phyloP scores from a whole-genome alignment of 2,888 invertebrate species.

The Melipona bicolor region DNA sequence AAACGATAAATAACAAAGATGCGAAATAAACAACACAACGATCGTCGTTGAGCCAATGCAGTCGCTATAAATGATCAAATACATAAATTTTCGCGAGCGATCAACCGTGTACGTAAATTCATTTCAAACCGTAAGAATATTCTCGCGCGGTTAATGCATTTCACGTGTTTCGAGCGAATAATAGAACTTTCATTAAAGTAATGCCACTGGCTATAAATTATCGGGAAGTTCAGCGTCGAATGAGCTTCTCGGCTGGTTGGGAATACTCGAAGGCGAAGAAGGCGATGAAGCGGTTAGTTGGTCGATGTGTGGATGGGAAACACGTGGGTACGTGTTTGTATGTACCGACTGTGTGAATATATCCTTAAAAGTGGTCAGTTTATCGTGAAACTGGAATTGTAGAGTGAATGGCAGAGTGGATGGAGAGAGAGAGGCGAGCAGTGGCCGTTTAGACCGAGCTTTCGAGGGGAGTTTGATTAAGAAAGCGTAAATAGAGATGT shows the following conservation, averaged over 20 bases:
- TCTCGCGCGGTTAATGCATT: no score
- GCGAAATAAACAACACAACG: no score
- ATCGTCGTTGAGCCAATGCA: no score
- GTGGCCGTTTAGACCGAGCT: neutral
- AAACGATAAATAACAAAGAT: no score
- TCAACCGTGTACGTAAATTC: no score
- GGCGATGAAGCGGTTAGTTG: neutral
- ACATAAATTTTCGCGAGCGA: no score
- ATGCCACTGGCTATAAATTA: no score
- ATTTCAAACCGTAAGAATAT: no score
- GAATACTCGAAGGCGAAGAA: neutral
- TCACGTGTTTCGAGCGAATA: neutral
- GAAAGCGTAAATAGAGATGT: neutral
- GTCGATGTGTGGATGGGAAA: neutral
- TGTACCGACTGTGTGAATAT: neutral
- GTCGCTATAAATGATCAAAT: no score
- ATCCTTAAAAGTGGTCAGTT: slow-evolving; percentile 13
- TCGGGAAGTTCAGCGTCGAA: no score
- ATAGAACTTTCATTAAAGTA: neutral
- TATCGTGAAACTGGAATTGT: slow-evolving; percentile 17
- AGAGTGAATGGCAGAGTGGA: neutral
- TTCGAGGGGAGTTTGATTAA: neutral
- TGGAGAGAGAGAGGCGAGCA: slow-evolving; percentile 1
- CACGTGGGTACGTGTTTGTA: neutral
- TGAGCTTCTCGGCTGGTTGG: neutral